Evolutionary conservation across 1,140 invertebrate species (phyloP), one percentile per base, ranked within the genome.

Genomic region (Drosophila mauritiana): DNA sequence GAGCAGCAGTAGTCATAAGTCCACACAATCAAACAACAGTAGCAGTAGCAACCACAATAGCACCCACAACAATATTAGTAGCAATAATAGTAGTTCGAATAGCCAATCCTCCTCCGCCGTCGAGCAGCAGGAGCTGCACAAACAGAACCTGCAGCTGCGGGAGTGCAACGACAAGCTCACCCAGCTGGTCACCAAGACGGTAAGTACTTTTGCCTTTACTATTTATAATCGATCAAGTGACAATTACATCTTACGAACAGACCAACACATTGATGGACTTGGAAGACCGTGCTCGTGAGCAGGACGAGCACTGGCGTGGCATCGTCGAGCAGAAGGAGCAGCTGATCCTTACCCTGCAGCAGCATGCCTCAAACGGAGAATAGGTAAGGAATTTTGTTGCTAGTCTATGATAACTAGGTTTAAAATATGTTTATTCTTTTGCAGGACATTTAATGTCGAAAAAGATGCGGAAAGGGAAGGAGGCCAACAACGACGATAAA

Each of bases 171-270:
- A 94, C 39, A 94, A 96, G 91, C 96, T 96, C 80, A 95, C 96
- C 83, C 94, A 93, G 84, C 94, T 96, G 64, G 96, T 97, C 69
- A 94, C 95, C 48, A 95, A 96, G 80, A 96, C 96, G 75, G 96
- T 96, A 93, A 92, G 93, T 93, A 45, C 7, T 25, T 46, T 7
- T 13, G 11, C 20, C 4, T 7, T 13, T n/a, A n/a, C n/a, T n/a
- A 13, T 12, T 31, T 31, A 8, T 25, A 13, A 46, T 2, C 6
- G 11, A 1, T 17, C 2, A 4, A 11, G 1, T 17, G 4, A 20
- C 15, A 10, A 45, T 45, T 20, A 11, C 2, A 22, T 20, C 22
- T 48, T 57, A 15, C 2, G n/a, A 11, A 20, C 15, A 92, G 92
- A 90, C 78, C 56, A 91, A 89, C 59, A 91, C 90, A 45, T 52